phyloP scores from a whole-genome alignment of 2,888 invertebrate genomes.

The Koerneria pararmatus region DNA sequence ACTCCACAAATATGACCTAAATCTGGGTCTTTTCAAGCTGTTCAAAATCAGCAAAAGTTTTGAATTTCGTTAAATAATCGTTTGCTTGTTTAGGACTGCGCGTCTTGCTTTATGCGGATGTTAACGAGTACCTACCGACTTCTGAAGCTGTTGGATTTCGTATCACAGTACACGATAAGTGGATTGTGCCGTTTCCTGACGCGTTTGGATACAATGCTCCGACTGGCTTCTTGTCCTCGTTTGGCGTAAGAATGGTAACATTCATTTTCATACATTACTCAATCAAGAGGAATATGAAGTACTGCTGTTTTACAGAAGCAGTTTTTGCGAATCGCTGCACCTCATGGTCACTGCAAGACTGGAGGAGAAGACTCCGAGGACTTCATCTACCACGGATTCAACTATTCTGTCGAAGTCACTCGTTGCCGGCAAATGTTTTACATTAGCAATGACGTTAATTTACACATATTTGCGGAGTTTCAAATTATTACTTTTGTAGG shows the following conservation, averaged over 20 bases:
- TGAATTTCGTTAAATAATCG: not conserved
- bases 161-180: slow-evolving; percentile 58
- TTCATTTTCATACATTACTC: not conserved
- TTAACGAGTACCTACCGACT: slow-evolving; percentile 57
- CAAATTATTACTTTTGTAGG: slow-evolving; percentile 25
- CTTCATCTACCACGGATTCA: slow-evolving; percentile 54
- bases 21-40: no score
- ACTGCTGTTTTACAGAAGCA: slow-evolving; percentile 43
- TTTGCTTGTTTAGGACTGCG: slow-evolving; percentile 43
- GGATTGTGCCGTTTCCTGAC: slow-evolving; percentile 58
- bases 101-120: slow-evolving; percentile 55
- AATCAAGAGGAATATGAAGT: not conserved
- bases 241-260: slow-evolving; percentile 56
- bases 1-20: no score
- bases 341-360: slow-evolving; percentile 51
- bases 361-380: slow-evolving; percentile 45
- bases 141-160: slow-evolving; percentile 58
- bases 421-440: no score
- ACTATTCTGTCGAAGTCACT: slow-evolving; percentile 52
- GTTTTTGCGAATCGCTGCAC: slow-evolving; percentile 51
- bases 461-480: not conserved
- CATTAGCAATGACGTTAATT: not conserved
- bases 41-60: slow-evolving; percentile 11
- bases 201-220: slow-evolving; percentile 59
- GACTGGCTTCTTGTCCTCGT: slow-evolving; percentile 57